Conservation (phyloP, 2,797 vertebrate species). For the Sebastolobus altivelis region DNA sequence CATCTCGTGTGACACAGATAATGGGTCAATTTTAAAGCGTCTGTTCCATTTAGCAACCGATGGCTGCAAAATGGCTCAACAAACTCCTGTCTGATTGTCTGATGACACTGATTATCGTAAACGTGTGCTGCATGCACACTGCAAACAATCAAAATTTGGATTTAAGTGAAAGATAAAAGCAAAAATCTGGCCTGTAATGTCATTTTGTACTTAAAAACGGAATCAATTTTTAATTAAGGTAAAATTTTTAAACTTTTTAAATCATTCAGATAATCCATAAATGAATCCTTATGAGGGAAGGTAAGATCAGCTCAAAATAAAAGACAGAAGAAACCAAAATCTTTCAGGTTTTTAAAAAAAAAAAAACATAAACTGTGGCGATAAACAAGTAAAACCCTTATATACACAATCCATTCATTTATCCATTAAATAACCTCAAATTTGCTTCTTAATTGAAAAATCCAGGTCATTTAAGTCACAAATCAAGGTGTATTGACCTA, state of each 20-base stretch:
- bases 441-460: background rate
- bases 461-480: background rate
- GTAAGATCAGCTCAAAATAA: background rate
- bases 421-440: background rate
- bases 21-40: constrained; percentile 34
- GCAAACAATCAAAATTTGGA: background rate
- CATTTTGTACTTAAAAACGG: background rate
- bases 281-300: background rate
- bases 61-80: constrained; percentile 9
- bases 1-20: constrained; percentile 27
- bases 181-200: background rate
- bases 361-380: no score
- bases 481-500: background rate
- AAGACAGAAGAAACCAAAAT: background rate
- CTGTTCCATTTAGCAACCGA: constrained; percentile 30
- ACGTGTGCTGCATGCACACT: constrained; percentile 9
- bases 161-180: background rate
- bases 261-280: background rate
- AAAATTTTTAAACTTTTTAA: background rate
- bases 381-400: no score
- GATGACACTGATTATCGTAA: constrained; percentile 21
- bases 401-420: no score
- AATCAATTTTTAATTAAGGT: background rate
- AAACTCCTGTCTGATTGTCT: constrained; percentile 19
- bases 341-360: background rate